phyloP scores from a whole-genome alignment of 1,140 invertebrate species.

The Paraescarpia echinospica region DNA sequence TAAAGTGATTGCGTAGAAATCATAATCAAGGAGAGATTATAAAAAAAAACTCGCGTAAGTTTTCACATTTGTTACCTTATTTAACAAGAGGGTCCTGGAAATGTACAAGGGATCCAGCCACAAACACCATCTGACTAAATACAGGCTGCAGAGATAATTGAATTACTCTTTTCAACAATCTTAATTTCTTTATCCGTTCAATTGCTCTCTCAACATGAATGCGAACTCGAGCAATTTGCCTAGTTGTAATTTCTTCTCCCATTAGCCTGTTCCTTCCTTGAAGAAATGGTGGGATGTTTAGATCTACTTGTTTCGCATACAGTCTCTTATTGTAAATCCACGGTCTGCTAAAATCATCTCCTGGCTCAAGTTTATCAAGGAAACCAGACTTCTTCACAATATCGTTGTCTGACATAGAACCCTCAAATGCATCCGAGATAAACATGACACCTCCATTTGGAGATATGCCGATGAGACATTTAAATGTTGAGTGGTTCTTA shows the following conservation, averaged over 20 bases:
- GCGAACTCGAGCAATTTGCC: conserved; percentile 33
- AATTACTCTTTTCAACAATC: conserved; percentile 27
- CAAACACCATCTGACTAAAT: conserved; percentile 32
- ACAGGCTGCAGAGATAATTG: conserved; percentile 17
- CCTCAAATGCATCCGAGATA: conserved; percentile 32
- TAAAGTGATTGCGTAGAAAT: no score
- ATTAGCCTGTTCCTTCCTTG: conserved; percentile 17
- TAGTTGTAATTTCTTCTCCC: conserved; percentile 32
- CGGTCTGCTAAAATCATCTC: conserved; percentile 35
- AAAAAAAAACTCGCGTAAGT: not conserved
- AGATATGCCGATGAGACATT: conserved; percentile 31
- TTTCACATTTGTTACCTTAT: no score
- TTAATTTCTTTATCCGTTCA: conserved; percentile 34
- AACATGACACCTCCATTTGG: conserved; percentile 29
- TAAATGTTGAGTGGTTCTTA: conserved; percentile 32
- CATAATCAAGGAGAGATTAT: no score
- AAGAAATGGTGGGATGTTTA: conserved; percentile 34
- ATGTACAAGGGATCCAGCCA: conserved; percentile 33
- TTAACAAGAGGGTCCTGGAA: conserved; percentile 31
- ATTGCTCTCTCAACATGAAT: conserved; percentile 41
- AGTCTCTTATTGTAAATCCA: conserved; percentile 32
- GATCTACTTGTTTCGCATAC: conserved; percentile 24
- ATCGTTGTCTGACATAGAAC: conserved; percentile 30
- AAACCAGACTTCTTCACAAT: conserved; percentile 33
- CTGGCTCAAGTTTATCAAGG: conserved; percentile 27